Conservation (phyloP, 2,797 vertebrate genomes). For the Miichthys miiuy region DNA sequence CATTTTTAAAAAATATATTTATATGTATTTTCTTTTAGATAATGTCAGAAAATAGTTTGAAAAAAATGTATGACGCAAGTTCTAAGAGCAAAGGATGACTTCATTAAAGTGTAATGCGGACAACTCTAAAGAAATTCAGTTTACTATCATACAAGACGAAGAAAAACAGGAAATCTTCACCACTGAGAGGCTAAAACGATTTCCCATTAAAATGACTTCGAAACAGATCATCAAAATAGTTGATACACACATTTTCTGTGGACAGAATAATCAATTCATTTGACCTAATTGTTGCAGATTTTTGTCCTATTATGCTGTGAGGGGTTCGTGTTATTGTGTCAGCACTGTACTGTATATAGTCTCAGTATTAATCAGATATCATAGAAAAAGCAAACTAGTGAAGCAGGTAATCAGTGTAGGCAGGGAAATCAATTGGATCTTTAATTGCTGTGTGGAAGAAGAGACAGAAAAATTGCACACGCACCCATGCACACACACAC, state of each 20-base stretch:
- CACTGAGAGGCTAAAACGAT: not conserved
- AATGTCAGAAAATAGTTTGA: not conserved
- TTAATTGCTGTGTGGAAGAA: slow-evolving; percentile 73
- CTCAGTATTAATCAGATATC: slow-evolving; percentile 56
- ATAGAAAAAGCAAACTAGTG: slow-evolving; percentile 63
- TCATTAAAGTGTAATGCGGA: not conserved
- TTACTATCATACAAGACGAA: not conserved
- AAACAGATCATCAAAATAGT: not conserved
- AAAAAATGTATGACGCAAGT: not conserved
- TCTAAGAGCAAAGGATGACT: not conserved
- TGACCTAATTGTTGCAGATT: not conserved
- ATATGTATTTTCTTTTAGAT: not conserved
- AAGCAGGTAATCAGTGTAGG: slow-evolving; percentile 75
- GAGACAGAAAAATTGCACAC: slow-evolving; percentile 53
- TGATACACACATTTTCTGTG: not conserved
- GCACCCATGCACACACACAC: slow-evolving; percentile 12
- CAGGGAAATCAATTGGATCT: slow-evolving; percentile 77
- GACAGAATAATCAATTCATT: not conserved
- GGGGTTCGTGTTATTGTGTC: slow-evolving; percentile 11
- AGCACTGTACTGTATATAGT: slow-evolving; percentile 1
- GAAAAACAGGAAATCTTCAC: not conserved
- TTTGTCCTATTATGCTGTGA: not conserved
- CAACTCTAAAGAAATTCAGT: not conserved
- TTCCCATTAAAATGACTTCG: not conserved
- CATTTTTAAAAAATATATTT: not conserved